Conservation (phyloP, 2,113 vertebrate genomes). For the Erythrolamprus reginae region DNA sequence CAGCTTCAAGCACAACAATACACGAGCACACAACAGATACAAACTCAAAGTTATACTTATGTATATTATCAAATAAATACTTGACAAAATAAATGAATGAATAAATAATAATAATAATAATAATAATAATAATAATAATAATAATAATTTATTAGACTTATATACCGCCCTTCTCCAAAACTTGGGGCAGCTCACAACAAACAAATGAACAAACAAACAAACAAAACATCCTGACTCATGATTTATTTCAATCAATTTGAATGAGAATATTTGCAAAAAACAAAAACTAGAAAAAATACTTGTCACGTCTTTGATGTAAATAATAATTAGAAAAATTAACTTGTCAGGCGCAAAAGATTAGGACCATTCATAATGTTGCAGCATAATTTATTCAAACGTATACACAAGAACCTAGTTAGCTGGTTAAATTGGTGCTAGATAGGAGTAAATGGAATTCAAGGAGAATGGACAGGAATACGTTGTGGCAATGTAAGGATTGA, state of each 20-base stretch:
- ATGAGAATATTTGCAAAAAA: not conserved
- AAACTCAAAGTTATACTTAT: too few relatives aligned
- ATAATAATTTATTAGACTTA: too few relatives aligned
- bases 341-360: not conserved
- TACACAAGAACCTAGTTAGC: not conserved
- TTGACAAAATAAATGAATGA: too few relatives aligned
- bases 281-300: not conserved
- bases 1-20: too few relatives aligned
- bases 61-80: too few relatives aligned
- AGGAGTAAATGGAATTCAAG: not conserved
- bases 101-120: too few relatives aligned
- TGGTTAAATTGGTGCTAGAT: not conserved
- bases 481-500: not conserved
- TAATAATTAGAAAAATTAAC: not conserved
- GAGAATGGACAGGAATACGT: not conserved
- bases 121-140: too few relatives aligned
- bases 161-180: too few relatives aligned
- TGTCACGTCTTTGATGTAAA: not conserved
- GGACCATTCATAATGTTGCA: not conserved
- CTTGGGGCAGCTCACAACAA: too few relatives aligned
- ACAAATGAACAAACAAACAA: too few relatives aligned
- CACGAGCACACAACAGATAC: too few relatives aligned
- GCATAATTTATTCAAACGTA: not conserved
- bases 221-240: not conserved
- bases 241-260: not conserved